These are phyloP conservation scores for Dendrocopos noguchii DNA, from an alignment of 2,113 vertebrate genomes.

Conservation along the genomic window DNA sequence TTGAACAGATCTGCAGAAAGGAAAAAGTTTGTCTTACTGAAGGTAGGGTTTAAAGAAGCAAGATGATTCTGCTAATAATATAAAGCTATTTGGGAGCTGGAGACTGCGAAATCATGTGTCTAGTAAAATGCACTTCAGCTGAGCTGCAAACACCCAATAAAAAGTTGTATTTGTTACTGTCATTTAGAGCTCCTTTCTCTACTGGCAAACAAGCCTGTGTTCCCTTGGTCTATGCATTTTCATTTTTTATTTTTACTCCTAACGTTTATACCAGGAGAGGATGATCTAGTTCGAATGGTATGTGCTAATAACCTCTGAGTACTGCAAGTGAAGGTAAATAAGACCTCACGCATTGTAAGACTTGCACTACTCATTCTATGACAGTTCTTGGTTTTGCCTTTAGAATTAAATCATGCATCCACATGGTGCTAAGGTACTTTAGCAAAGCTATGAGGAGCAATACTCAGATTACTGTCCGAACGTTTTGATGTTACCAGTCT, in stretches of 20 bases:
- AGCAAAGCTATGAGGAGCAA: background rate
- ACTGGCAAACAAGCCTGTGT: background rate
- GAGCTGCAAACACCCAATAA: background rate
- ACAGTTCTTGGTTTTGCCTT: background rate
- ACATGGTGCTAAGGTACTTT: background rate
- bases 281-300: background rate
- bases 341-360: background rate
- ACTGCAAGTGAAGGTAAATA: background rate
- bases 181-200: background rate
- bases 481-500: background rate
- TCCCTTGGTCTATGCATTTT: background rate
- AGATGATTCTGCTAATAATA: background rate
- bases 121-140: background rate
- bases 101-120: background rate
- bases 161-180: conserved; percentile 4
- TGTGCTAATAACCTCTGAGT: background rate
- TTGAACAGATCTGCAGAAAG: background rate
- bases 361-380: background rate
- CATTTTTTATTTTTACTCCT: background rate
- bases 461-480: background rate
- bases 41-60: background rate
- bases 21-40: background rate
- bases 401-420: background rate
- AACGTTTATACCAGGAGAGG: background rate
- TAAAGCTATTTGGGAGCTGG: background rate